Conservation (phyloP, 2,797 vertebrate species). For the Sebastes dallii region DNA sequence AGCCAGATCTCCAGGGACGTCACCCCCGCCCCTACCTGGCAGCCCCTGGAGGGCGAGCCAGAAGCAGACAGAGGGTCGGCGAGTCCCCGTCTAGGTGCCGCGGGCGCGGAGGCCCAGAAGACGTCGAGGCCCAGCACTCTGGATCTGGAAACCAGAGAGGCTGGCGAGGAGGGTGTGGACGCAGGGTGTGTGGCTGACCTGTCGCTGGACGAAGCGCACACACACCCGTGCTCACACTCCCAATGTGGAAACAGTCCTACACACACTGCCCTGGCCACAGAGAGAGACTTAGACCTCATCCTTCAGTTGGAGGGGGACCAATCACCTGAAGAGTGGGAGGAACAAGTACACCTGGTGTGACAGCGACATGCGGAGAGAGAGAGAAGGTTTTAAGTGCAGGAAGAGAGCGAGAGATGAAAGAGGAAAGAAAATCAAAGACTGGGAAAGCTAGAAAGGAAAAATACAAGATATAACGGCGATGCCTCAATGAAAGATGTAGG, state of each 20-base stretch:
- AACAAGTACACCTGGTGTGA: slow-evolving; percentile 95
- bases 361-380: slow-evolving; percentile 2
- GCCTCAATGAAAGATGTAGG: slow-evolving; percentile 19
- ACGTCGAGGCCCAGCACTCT: slow-evolving; percentile 55
- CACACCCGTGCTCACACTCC: slow-evolving; percentile 56
- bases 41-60: slow-evolving; percentile 75
- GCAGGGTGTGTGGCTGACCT: slow-evolving; percentile 64
- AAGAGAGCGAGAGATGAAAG: neutral
- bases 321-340: slow-evolving; percentile 90
- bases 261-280: slow-evolving; percentile 47
- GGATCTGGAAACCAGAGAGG: slow-evolving; percentile 58
- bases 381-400: neutral
- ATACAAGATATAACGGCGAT: neutral
- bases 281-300: slow-evolving; percentile 59
- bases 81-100: slow-evolving; percentile 6
- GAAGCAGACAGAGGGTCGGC: slow-evolving; percentile 3
- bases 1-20: slow-evolving; percentile 57
- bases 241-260: slow-evolving; percentile 41
- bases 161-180: slow-evolving; percentile 28
- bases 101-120: neutral
- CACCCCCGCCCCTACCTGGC: slow-evolving; percentile 49
- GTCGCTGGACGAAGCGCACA: slow-evolving; percentile 73
- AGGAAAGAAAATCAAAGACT: neutral
- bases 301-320: slow-evolving; percentile 75
- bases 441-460: neutral